phyloP scores from a whole-genome alignment of 2,797 vertebrate genomes.

The Tokudaia muenninki region DNA sequence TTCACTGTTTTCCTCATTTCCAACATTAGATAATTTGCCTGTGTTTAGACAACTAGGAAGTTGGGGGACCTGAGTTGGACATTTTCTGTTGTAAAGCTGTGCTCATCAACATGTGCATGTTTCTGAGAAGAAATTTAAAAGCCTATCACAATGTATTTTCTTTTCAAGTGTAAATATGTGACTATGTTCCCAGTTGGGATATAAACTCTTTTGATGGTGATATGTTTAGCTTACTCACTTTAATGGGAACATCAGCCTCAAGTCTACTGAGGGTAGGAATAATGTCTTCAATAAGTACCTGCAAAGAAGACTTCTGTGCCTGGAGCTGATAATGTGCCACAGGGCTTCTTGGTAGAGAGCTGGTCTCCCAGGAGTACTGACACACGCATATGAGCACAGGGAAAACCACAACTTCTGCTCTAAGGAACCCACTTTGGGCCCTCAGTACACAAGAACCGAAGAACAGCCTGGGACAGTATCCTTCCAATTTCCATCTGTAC shows the following conservation, averaged over 20 bases:
- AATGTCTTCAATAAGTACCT: not conserved
- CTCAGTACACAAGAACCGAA: no score
- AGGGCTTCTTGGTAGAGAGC: no score
- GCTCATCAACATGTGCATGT: not conserved
- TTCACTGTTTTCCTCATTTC: conserved; percentile 41
- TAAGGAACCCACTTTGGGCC: no score
- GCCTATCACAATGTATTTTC: not conserved
- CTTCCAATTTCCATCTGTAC: no score
- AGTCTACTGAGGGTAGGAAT: not conserved
- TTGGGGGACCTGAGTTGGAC: not conserved
- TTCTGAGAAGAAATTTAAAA: conserved; percentile 38
- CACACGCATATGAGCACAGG: no score
- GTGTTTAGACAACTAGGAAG: not conserved
- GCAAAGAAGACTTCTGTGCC: not conserved
- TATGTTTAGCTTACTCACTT: not conserved
- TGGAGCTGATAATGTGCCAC: no score
- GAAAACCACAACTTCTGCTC: no score
- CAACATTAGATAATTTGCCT: conserved; percentile 19
- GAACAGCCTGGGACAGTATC: no score
- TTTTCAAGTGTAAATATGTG: not conserved
- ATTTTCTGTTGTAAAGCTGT: not conserved
- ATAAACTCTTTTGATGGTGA: not conserved
- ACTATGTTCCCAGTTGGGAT: not conserved
- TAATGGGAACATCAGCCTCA: not conserved
- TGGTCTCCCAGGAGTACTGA: no score